Base-by-base conservation (phyloP, 2,113 vertebrate genomes). In the Myotis brandtii region DNA sequence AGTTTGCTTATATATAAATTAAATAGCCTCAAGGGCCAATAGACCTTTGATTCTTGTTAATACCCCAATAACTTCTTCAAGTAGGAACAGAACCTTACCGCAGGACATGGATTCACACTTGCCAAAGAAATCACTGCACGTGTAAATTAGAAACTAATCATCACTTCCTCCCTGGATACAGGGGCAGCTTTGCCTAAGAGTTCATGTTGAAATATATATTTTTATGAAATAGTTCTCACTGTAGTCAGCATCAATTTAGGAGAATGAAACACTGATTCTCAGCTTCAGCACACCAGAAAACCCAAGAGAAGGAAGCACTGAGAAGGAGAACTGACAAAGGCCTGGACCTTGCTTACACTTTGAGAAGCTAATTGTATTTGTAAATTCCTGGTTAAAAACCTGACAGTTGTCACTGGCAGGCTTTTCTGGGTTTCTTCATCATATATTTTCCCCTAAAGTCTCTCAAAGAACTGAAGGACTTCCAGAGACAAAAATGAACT, bases 401-500 rank as follows among this genome's bases (percentile, higher is more conserved):
- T 97, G 93, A 86, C 67, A 92, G 87, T 93, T 79, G 93, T 2
- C 30, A 96, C 56, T 96, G 94, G 89, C 95, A 97, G 93, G 56
- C 94, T 98, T 96, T 96, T 0, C 27, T 95, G 81, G 32, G 84
- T 95, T 95, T 96, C 97, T 94, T 98, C 86, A 97, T 96, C 93
- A 92, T 94, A 80, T 91, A 75, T 90, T 93, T 97, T 95, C 40
- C 80, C 85, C 93, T 96, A 62, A 97, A 97, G 90, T 97, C 87
- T 98, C 97, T 98, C 97, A 87, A 89, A 93, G 54, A 96, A 91
- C 91, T 93, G 97, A 98, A 97, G 95, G 94, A 92, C 91, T 95
- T 98, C 90, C 95, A 97, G 97, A 98, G 97, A 98, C 95, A 97
- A 98, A 99, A 98, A 98, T 97, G 97, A 98, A 98, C 96, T 98